These are phyloP conservation scores for Tupaia chinensis DNA, from an alignment of 2,113 vertebrate species.

Conservation along the genomic window DNA sequence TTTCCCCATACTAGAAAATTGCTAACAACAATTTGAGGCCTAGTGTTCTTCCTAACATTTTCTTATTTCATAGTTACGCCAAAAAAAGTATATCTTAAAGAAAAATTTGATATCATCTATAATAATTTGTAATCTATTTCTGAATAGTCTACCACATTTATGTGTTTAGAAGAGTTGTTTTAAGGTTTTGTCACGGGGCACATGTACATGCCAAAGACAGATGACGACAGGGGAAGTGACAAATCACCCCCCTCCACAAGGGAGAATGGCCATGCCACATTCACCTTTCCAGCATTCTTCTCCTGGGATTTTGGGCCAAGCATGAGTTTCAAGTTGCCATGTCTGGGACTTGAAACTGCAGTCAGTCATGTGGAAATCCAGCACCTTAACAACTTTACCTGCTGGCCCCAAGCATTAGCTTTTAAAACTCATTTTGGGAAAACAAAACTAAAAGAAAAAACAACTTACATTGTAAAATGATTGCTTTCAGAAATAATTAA, in stretches of 20 bases:
- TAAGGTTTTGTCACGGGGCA: too few species aligned
- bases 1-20: neutral
- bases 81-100: neutral
- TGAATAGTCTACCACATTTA: neutral
- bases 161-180: neutral
- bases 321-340: too few species aligned
- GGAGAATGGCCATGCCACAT: too few species aligned
- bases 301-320: too few species aligned
- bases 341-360: too few species aligned
- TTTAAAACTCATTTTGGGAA: conserved; percentile 4
- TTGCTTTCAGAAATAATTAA: conserved; percentile 20
- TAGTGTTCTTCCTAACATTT: neutral
- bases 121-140: neutral
- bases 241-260: too few species aligned
- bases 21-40: neutral
- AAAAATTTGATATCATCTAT: neutral
- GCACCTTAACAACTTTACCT: too few species aligned
- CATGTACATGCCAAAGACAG: too few species aligned
- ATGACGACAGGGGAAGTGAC: too few species aligned
- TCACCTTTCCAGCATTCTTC: too few species aligned
- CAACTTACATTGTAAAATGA: neutral
- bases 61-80: neutral
- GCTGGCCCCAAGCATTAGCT: neutral
- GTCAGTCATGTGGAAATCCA: too few species aligned
- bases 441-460: neutral